Evolutionary conservation across 2,888 invertebrate species (phyloP).

Genomic region (Bombylius discolor): DNA sequence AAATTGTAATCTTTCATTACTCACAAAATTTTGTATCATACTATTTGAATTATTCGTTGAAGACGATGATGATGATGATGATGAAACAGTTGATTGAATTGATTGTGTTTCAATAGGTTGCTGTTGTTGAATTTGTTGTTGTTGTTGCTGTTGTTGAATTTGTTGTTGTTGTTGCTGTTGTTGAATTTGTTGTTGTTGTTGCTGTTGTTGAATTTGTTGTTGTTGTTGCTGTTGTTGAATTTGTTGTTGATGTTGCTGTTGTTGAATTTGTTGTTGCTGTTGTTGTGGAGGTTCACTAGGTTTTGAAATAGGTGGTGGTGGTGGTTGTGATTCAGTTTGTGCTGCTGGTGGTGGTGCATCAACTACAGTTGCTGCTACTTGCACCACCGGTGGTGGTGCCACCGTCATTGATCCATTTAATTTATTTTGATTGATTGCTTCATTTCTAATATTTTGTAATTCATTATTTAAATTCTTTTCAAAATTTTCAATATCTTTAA

Average conservation of each 20-base stretch:
- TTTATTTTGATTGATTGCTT: conserved; percentile 8
- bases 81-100: not conserved
- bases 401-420: conserved; percentile 13
- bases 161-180: conserved; percentile 14
- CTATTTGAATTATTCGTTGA: too few species aligned
- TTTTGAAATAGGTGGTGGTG: conserved; percentile 2
- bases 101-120: conserved; percentile 15
- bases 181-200: conserved; percentile 11
- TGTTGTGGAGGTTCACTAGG: not conserved
- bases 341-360: not conserved
- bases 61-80: conserved; percentile 17
- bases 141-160: conserved; percentile 11
- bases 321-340: conserved; percentile 5
- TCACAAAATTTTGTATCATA: conserved; percentile 35
- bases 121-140: conserved; percentile 15
- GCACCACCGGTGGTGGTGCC: conserved; percentile 6
- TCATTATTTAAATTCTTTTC: not conserved
- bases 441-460: not conserved
- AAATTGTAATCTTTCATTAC: conserved; percentile 39
- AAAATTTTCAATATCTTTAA: conserved; percentile 31
- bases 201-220: conserved; percentile 10
- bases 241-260: conserved; percentile 2
- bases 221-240: conserved; percentile 17
- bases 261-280: conserved; percentile 3
- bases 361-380: conserved; percentile 10